Evolutionary conservation across 2,113 vertebrate species (phyloP), one percentile per base, ranked within the genome.

Genomic region (Epinephelus moara): DNA sequence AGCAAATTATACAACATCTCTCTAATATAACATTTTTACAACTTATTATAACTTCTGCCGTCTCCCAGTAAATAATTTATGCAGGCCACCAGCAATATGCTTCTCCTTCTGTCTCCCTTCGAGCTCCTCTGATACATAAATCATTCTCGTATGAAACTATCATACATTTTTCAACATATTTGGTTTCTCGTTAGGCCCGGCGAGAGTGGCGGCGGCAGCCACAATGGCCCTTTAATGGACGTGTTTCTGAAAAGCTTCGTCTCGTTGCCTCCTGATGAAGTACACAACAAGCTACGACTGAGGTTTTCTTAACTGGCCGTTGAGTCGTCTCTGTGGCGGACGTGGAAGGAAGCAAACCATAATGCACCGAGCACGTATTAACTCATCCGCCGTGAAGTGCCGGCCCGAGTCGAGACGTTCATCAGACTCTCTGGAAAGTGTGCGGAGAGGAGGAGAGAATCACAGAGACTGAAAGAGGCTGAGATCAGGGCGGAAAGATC

Each of bases 281-380:
- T 14, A 1, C 70, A 23, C 55, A 74, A 19, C 25, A 30, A 50
- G n/a, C 45, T 60, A 1, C 66, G 0, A 0, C 82, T 25, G 64
- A 77, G 85, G 82, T 72, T 89, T 80, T 37, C 77, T 82, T 80
- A 84, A 84, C 86, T 11, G 19, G 33, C 61, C 21, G 40, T 27
- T 70, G 85, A 89, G 89, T 82, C 71, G 76, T 72, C 86, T 50
- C 66, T 76, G 85, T 1, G 83, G 89, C 75, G 9, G 19, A 15
- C 42, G 74, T 59, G n/a, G 23, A 18, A 81, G 60, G 66, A 69
- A 56, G 79, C 12, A 12, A 63, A 52, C 23, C 70, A 3, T 81
- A 78, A 89, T 66, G 80, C 4, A 40, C 59, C 18, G 57, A 70
- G 42, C 0, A 23, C 60, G 60, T 81, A 70, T 90, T 79, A 85